Evolutionary conservation across 2,113 vertebrate genomes (phyloP).

Genomic region (Hydropotes inermis): DNA sequence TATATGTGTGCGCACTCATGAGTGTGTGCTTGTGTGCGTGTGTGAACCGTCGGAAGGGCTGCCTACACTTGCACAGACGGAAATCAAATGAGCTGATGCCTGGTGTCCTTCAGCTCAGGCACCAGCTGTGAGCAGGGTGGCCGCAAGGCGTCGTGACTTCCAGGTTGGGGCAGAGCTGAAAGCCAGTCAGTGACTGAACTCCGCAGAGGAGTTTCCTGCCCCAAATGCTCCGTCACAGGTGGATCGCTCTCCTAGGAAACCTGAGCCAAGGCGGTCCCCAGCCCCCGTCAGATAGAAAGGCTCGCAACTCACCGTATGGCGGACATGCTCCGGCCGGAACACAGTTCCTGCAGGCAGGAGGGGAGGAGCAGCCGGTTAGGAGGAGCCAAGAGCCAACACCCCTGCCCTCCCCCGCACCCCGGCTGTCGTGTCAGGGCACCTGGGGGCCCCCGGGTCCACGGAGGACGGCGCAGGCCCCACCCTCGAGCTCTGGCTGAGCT

Average conservation of each 20-base stretch:
- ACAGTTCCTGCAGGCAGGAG: background rate
- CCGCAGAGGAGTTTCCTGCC: background rate
- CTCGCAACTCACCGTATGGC: background rate
- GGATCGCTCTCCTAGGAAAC: background rate
- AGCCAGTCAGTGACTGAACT: background rate
- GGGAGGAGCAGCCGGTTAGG: background rate
- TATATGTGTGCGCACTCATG: accelerated
- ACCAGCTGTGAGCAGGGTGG: background rate
- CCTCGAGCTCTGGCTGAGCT: background rate
- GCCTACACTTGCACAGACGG: background rate
- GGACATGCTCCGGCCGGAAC: accelerated
- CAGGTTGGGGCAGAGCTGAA: background rate
- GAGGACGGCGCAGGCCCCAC: accelerated
- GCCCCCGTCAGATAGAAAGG: background rate
- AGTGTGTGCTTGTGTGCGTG: accelerated
- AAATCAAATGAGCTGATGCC: background rate
- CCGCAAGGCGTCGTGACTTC: accelerated
- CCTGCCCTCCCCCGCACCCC: too few species aligned
- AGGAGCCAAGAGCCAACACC: background rate
- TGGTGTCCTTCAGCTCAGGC: background rate
- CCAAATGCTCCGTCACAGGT: background rate
- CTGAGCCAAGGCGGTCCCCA: accelerated
- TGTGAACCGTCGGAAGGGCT: background rate
- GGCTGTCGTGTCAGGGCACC: accelerated
- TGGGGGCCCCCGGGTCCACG: background rate